phyloP scores from a whole-genome alignment of 2,888 invertebrate species.

The Dryococelus australis region DNA sequence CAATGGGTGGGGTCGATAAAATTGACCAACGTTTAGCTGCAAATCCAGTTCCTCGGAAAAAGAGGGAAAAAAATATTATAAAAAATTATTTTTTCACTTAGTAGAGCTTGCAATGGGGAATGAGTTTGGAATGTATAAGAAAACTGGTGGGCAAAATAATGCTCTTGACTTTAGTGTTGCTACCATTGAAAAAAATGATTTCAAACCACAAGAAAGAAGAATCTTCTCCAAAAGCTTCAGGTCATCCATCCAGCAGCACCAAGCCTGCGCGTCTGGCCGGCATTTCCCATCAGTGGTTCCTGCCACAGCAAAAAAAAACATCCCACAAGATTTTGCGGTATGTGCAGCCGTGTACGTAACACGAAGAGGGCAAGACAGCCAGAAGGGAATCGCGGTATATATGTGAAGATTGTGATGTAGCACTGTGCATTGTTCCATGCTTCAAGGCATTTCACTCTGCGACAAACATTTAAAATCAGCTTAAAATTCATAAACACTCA shows the following conservation, averaged over 20 bases:
- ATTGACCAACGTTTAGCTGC: conserved; percentile 48
- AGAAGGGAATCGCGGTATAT: not conserved
- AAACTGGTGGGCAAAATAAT: not conserved
- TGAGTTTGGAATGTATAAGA: not conserved
- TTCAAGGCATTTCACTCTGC: conserved; percentile 11
- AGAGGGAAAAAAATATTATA: conserved; percentile 41
- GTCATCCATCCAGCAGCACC: conserved; percentile 23
- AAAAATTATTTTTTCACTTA: conserved; percentile 11
- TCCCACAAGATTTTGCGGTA: not conserved
- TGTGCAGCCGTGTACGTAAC: conserved; percentile 4
- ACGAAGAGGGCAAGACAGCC: not conserved
- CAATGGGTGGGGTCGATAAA: no score
- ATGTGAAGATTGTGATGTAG: conserved; percentile 19
- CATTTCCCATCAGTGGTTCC: conserved; percentile 24
- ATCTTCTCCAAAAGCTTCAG: conserved; percentile 6
- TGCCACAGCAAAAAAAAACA: not conserved
- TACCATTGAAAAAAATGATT: not conserved
- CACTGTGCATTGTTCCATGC: not conserved
- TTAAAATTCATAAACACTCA: no score
- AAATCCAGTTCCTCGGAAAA: no score
- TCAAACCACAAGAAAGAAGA: no score
- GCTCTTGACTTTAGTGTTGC: no score
- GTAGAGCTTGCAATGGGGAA: not conserved
- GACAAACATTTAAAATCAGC: no score
- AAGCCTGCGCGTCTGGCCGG: not conserved